Percentiles rank a stretch among this genome's conserved stretches.
Evolutionary conservation across 2,888 invertebrate species (phyloP).

Genomic region (Timandra comae): DNA sequence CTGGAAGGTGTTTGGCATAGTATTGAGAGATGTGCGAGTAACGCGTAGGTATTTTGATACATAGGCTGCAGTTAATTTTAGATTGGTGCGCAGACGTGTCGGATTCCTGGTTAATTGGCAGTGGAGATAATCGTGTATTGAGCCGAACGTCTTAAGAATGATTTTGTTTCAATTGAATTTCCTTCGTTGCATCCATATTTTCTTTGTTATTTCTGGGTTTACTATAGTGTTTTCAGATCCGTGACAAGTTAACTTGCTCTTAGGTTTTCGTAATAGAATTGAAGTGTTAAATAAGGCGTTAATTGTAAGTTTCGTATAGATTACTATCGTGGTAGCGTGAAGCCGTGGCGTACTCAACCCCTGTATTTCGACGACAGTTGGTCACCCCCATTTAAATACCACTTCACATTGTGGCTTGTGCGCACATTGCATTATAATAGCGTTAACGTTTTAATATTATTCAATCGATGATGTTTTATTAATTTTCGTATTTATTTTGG

Average conservation of each 20-base stretch:
- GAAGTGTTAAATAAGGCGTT: constrained; percentile 65
- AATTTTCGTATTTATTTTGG: constrained; percentile 11
- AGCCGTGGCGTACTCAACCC: constrained; percentile 65
- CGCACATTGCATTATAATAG: constrained; percentile 59
- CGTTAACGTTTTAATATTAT: constrained; percentile 54
- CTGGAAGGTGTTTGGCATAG: constrained; percentile 76
- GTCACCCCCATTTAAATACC: constrained; percentile 73
- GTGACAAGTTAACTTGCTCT: constrained; percentile 19
- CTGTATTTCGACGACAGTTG: constrained; percentile 70
- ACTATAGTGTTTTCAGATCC: constrained; percentile 12
- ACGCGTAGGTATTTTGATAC: constrained; percentile 76
- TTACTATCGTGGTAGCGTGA: constrained; percentile 69
- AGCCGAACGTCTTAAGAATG: constrained; percentile 31
- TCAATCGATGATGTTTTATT: constrained; percentile 33
- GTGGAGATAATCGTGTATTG: constrained; percentile 63
- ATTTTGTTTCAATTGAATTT: constrained; percentile 5
- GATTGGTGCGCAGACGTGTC: constrained; percentile 75
- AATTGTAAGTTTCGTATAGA: constrained; percentile 66
- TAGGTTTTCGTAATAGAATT: constrained; percentile 35
- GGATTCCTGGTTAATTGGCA: constrained; percentile 76
- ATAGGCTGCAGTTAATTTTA: constrained; percentile 76
- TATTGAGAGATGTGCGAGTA: constrained; percentile 75
- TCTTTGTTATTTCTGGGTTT: constrained; percentile 15
- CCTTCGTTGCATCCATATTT: constrained; percentile 8
- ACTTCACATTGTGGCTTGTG: constrained; percentile 74